Base-by-base conservation (phyloP, 2,113 vertebrate genomes). In the Daubentonia madagascariensis region DNA sequence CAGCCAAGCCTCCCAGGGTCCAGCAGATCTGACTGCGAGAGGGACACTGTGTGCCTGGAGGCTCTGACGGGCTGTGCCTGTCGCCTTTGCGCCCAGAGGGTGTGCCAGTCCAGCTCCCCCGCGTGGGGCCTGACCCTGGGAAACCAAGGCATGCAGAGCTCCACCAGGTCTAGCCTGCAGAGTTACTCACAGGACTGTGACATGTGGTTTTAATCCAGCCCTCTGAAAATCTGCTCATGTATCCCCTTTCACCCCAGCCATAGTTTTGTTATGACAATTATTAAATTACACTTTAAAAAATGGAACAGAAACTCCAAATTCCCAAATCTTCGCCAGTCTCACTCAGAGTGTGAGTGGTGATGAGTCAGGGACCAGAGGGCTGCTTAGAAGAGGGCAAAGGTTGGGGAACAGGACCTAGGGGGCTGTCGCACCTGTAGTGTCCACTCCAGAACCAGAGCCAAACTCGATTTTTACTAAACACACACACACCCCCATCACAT, bases 181-280 rank as follows among this genome's bases (percentile, higher is more conserved):
- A 17, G 20, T 40, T 20, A 28, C 23, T 83, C 89, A 43, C 0
- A 14, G 72, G 18, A 4, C 17, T 40, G 10, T 43, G 75, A 70
- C 87, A 84, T 91, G 91, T 97, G 96, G 70, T 83, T 97, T 89
- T 83, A 95, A 92, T 96, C 52, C 87, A 68, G 54, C 5, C 16
- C 43, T 81, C 76, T 96, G 73, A 75, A 28, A 54, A 57, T 57
- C 59, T 70, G 50, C 70, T 80, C 68, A 7, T 11, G n/a, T 30
- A n/a, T 76, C 45, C 65, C 40, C 54, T 70, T 43, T 91, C 8
- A 30, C 7, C 7, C 76, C 5, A 89, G 84, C 68, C 93, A 83
- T 25, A 70, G 72, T 40, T 93, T 73, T 81, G 76, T 92, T 81
- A 48, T 57, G 85, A 75, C 79, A 84, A 67, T 52, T 45, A 50